These are phyloP conservation scores for Petroica traversi DNA, from an alignment of 2,113 vertebrate species.

Conservation along the genomic window DNA sequence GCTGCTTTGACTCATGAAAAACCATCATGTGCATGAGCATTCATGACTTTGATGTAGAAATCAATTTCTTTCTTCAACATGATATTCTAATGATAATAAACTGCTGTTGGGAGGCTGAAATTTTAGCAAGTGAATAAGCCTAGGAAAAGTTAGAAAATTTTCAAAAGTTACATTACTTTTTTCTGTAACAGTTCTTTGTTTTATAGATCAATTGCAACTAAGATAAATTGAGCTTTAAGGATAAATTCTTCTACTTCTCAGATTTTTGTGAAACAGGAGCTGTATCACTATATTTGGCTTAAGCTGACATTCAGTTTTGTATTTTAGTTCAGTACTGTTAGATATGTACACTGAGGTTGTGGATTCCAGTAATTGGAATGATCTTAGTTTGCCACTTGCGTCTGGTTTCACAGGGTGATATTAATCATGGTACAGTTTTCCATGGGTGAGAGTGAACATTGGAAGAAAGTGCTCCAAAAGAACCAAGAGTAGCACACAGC, in stretches of 20 bases:
- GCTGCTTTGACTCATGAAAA: not conserved
- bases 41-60: not conserved
- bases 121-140: not conserved
- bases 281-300: not conserved
- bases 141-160: not conserved
- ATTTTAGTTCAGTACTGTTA: slow-evolving; percentile 25
- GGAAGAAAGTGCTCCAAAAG: slow-evolving; percentile 27
- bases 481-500: not conserved
- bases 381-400: slow-evolving; percentile 14
- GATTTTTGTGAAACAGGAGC: not conserved
- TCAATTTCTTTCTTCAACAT: not conserved
- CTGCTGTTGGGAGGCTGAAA: not conserved
- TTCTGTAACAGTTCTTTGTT: not conserved
- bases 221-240: not conserved
- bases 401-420: not conserved
- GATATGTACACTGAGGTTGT: not conserved
- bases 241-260: not conserved
- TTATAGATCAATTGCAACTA: not conserved
- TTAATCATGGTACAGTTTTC: slow-evolving; percentile 15
- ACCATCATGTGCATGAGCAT: not conserved
- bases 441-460: not conserved
- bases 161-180: not conserved
- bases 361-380: slow-evolving; percentile 26
- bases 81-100: not conserved
- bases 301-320: not conserved